Base-by-base conservation (phyloP, 2,797 vertebrate genomes). In the Melanotaenia parkinsoni region DNA sequence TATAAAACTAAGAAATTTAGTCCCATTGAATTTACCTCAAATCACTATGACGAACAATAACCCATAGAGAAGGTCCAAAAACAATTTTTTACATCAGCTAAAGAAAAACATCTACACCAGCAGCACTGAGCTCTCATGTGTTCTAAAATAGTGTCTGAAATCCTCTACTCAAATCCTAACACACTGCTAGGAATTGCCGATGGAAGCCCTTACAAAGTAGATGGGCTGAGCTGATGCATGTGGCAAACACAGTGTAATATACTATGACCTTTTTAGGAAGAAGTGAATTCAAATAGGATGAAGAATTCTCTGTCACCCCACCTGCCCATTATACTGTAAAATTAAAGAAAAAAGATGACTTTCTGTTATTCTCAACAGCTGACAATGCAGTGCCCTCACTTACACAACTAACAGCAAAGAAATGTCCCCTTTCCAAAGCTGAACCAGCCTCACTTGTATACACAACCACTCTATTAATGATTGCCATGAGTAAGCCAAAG, bases 341-440 rank as follows among this genome's bases (percentile, higher is more conserved):
- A 47, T 2, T 0, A 13, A 40, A 40, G 38, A 13, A 3, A 45
- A 47, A 9, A 47, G 5, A n/a, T 2, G 63, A 86, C 67, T 90
- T 90, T 91, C 72, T 81, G 73, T 47, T 74, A 60, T 76, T 66
- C 69, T 74, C 47, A 80, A 83, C 86, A 88, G 85, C 80, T 89
- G 80, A 90, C 89, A 86, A 80, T 58, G 51, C 74, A 88, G 79
- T 75, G 47, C 79, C 86, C 56, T 70, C 70, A 73, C 45, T 60
- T 86, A 90, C 90, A 91, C 91, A 83, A 86, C 88, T 83, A 74
- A 71, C 67, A 73, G 77, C 67, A 67, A 80, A 91, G 74, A 83
- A 94, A 90, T 86, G 70, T 84, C 72, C 90, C 69, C 61, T 83
- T 87, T 83, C 58, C 57, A 30, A 57, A 76, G 67, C 59, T 80